These are phyloP conservation scores for Benthosema pterotum DNA, from an alignment of 2,797 vertebrate genomes.

Conservation along the genomic window DNA sequence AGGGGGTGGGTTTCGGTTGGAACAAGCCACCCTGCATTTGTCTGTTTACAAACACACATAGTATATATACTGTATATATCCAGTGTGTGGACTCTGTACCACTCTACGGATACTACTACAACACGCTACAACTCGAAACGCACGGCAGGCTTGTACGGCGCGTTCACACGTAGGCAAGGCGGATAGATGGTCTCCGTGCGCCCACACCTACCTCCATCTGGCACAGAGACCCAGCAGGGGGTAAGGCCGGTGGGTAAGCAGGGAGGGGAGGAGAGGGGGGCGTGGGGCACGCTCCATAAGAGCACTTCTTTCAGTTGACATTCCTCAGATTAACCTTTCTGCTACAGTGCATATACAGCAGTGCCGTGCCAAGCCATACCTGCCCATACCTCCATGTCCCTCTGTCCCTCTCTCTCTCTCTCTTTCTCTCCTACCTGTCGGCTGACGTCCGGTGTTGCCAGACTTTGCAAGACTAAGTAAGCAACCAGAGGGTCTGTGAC, in stretches of 20 bases:
- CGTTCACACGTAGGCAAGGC: slow-evolving; percentile 32
- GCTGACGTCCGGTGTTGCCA: too few species aligned
- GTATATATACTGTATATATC: not conserved
- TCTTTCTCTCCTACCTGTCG: not conserved
- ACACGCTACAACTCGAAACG: slow-evolving; percentile 17
- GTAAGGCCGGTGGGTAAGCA: slow-evolving; percentile 41
- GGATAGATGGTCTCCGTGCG: slow-evolving; percentile 23
- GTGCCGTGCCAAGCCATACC: slow-evolving; percentile 72
- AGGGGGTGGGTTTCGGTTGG: slow-evolving; percentile 65
- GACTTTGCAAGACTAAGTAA: too few species aligned
- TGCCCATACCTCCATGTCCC: slow-evolving; percentile 55
- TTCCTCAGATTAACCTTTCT: slow-evolving; percentile 70
- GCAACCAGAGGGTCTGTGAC: too few species aligned
- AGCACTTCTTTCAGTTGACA: slow-evolving; percentile 70
- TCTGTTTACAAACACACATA: slow-evolving; percentile 40
- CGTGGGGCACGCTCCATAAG: slow-evolving; percentile 62
- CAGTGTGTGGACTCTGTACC: too few species aligned
- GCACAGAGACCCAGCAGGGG: slow-evolving; percentile 74
- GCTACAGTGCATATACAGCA: slow-evolving; percentile 58
- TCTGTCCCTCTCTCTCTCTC: not conserved
- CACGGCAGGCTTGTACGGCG: slow-evolving; percentile 25
- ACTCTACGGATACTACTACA: too few species aligned
- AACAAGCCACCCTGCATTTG: slow-evolving; percentile 75
- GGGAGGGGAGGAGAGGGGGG: too few species aligned
- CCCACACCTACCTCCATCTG: slow-evolving; percentile 72